Evolutionary conservation across 2,888 invertebrate species (phyloP).

Genomic region (Eurytoma adleriae): DNA sequence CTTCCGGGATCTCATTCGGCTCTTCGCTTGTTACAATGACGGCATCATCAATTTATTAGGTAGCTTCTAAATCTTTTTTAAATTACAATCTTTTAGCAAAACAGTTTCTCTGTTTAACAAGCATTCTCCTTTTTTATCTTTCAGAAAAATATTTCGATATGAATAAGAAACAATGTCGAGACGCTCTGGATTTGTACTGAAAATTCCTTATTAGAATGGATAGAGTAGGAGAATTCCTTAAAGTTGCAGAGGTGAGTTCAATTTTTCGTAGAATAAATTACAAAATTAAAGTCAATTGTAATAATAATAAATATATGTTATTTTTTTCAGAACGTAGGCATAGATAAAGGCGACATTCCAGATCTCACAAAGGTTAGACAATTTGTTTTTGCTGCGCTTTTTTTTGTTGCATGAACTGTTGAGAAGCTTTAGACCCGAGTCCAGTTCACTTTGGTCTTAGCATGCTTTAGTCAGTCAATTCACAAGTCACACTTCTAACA

Average conservation of each 20-base stretch:
- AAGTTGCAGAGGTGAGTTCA: constrained; percentile 83
- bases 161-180: constrained; percentile 99
- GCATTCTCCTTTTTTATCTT: constrained; percentile 36
- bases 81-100: neutral
- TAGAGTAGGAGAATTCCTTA: constrained; percentile 97
- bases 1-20: constrained; percentile 98
- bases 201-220: constrained; percentile 99
- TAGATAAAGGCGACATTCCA: constrained; percentile 98
- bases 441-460: no score
- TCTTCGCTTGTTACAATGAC: constrained; percentile 99
- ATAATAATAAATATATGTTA: constrained; percentile 42
- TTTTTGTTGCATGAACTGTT: neutral
- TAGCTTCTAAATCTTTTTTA: constrained; percentile 68
- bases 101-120: neutral
- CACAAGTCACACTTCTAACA: neutral
- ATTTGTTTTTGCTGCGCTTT: neutral
- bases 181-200: constrained; percentile 98
- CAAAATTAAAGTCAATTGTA: neutral
- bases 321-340: constrained; percentile 88
- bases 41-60: constrained; percentile 97
- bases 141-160: constrained; percentile 99
- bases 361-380: constrained; percentile 92
- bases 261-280: neutral
- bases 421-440: no score
- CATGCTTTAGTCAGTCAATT: neutral